Base-by-base conservation (phyloP, 2,113 vertebrate species). In the Syngnathus floridae region DNA sequence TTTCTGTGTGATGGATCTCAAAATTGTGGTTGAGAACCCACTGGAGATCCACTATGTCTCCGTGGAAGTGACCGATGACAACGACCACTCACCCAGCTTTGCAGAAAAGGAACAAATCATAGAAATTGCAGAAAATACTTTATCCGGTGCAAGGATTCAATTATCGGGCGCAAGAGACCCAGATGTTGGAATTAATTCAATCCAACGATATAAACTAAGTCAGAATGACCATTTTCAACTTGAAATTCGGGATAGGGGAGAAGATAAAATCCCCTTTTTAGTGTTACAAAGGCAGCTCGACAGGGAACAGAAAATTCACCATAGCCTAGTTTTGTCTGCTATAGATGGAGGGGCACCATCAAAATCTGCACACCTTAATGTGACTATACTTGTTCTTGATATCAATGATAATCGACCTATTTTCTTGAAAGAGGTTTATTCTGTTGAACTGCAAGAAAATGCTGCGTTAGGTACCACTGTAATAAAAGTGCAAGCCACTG, bases 21-120 rank as follows among this genome's bases (percentile, higher is more conserved):
- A 91, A 84, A 83, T 72, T 0, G 88, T 86, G 12, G 36, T 89
- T 22, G 87, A 90, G 37, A 83, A 85, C 58, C 89, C 89, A 0
- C 80, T 89, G 9, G 88, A 90, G 71, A 78, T 89, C 1, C 88
- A 90, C 38, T 87, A 87, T 5, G 71, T 88, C 0, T 48, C 76
- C 1, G 77, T 91, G 17, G 86, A 89, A 45, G 73, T 91, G 21
- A 6, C 81, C 16, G 89, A 91, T 36, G 57, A 84, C 8, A 91
- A 91, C 26, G 89, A 94, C 64, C 87, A 92, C 4, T 68, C 87
- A 0, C 92, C 89, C 0, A 3, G 68, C 4, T 93, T 93, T 57
- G 75, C 87, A 0, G 81, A 79, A 8, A 72, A 56, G n/a, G 76
- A 84, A 17, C 87, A 89, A 71, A 52, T 21, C n/a, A 35, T 88